A percentile compares a stretch with the other conserved stretches of the same genome.
phyloP scores from a whole-genome alignment of 2,888 invertebrate species.

The Drosophila macrospina region DNA sequence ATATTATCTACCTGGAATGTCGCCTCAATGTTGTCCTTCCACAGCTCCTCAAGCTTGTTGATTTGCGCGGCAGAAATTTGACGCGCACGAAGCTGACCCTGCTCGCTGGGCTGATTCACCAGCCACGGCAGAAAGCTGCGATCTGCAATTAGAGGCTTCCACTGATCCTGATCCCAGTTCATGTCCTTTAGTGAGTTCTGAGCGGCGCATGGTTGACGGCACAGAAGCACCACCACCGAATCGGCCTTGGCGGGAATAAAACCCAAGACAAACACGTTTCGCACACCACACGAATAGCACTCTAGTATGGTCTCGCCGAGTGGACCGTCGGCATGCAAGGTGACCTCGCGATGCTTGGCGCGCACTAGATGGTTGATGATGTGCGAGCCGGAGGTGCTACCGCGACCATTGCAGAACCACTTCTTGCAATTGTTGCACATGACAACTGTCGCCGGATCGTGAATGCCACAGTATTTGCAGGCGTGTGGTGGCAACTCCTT shows the following conservation, averaged over 20 bases:
- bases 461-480: slow-evolving; percentile 99
- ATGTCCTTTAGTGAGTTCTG: slow-evolving; percentile 98
- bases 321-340: slow-evolving; percentile 98
- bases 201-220: slow-evolving; percentile 99
- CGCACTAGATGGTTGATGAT: slow-evolving; percentile 99
- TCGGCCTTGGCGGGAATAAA: slow-evolving; percentile 99
- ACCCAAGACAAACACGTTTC: slow-evolving; percentile 99
- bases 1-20: slow-evolving; percentile 90
- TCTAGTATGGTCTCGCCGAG: slow-evolving; percentile 98
- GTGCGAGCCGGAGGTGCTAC: slow-evolving; percentile 98
- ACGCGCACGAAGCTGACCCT: slow-evolving; percentile 97
- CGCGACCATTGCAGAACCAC: slow-evolving; percentile 99
- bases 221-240: slow-evolving; percentile 98
- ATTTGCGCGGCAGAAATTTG: slow-evolving; percentile 99
- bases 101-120: slow-evolving; percentile 98
- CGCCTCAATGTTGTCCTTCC: slow-evolving; percentile 99
- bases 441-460: slow-evolving; percentile 90
- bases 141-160: slow-evolving; percentile 99
- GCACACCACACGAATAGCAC: slow-evolving; percentile 99
- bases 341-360: slow-evolving; percentile 99
- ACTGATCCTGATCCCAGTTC: slow-evolving; percentile 99
- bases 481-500: slow-evolving; percentile 97
- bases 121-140: slow-evolving; percentile 98
- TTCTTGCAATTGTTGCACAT: slow-evolving; percentile 99
- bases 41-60: slow-evolving; percentile 98